Conservation (phyloP, 2,888 invertebrate species). For the Polymixis lichenea region DNA sequence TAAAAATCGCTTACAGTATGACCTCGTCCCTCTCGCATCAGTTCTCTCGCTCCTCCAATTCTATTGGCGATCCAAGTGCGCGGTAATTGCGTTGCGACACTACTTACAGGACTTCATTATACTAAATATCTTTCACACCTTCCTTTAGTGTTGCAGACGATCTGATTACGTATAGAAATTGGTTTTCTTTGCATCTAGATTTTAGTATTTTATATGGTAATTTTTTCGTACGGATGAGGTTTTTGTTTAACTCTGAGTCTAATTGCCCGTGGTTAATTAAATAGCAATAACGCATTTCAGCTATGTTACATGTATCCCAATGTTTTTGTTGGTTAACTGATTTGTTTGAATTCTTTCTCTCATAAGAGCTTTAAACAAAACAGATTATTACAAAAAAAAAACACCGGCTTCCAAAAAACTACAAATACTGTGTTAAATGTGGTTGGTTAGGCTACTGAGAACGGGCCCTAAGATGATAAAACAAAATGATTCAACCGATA, state of each 20-base stretch:
- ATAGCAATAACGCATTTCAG: not conserved
- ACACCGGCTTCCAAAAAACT: too few relatives aligned
- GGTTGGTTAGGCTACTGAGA: too few relatives aligned
- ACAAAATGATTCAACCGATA: too few relatives aligned
- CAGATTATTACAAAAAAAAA: too few relatives aligned
- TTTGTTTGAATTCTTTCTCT: not conserved
- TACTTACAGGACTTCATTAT: slow-evolving; percentile 44
- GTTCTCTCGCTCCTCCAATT: slow-evolving; percentile 67
- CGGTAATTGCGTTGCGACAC: slow-evolving; percentile 57
- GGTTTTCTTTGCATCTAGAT: not conserved
- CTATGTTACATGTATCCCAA: not conserved
- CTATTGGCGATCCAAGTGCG: slow-evolving; percentile 70
- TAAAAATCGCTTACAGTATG: slow-evolving; percentile 32
- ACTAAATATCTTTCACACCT: slow-evolving; percentile 46
- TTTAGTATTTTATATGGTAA: not conserved
- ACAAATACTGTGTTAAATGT: too few relatives aligned
- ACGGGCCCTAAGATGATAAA: too few relatives aligned
- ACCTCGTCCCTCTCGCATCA: slow-evolving; percentile 42
- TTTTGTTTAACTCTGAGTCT: not conserved
- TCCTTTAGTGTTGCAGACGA: not conserved
- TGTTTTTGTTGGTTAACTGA: too few relatives aligned
- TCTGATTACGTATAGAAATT: slow-evolving; percentile 13
- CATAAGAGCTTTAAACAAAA: not conserved
- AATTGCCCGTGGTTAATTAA: not conserved
- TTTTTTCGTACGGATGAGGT: not conserved